Conservation (phyloP, 1,140 invertebrate species). For the Halesus radiatus region DNA sequence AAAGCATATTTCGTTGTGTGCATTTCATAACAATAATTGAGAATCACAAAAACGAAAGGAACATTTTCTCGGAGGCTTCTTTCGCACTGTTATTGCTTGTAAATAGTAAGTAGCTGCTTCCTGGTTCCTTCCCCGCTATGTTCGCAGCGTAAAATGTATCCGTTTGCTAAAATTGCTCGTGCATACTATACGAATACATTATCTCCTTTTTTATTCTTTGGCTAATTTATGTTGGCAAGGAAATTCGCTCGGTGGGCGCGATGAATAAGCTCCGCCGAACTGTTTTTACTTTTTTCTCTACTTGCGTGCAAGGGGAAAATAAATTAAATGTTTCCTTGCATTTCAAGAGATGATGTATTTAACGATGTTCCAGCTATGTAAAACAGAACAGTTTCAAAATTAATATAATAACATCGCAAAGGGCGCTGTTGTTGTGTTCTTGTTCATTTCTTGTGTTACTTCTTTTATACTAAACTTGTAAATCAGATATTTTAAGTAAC, state of each 20-base stretch:
- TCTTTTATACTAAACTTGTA: no score
- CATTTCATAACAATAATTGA: no score
- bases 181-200: conserved; percentile 48
- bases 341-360: conserved; percentile 9
- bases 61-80: conserved; percentile 5
- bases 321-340: conserved; percentile 28
- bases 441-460: no score
- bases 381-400: neutral
- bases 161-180: conserved; percentile 48
- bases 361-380: neutral
- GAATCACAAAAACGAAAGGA: no score
- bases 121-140: conserved; percentile 16
- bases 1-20: no score
- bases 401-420: neutral
- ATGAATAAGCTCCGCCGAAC: conserved; percentile 17
- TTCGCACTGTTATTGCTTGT: conserved; percentile 34
- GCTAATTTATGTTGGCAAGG: conserved; percentile 44
- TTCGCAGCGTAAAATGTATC: conserved; percentile 50
- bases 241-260: conserved; percentile 33
- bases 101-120: conserved; percentile 22
- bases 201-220: conserved; percentile 38
- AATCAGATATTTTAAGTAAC: no score
- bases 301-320: conserved; percentile 7
- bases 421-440: no score
- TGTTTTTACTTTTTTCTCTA: conserved; percentile 2